Percentiles rank a stretch among this genome's conserved stretches.
Conservation (phyloP, 2,888 invertebrate species). For the Actias luna region DNA sequence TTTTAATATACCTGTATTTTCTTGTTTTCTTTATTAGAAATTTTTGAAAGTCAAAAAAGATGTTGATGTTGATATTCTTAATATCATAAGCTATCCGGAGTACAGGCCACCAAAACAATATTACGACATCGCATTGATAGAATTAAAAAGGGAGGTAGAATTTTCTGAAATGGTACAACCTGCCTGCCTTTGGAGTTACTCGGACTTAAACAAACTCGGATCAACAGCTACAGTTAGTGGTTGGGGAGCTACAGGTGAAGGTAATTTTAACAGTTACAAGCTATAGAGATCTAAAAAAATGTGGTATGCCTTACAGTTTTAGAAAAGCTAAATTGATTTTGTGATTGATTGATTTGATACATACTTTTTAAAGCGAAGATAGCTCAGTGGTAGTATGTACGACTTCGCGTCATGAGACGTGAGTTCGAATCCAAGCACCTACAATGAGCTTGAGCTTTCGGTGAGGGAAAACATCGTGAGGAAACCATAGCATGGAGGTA, state of each 20-base stretch:
- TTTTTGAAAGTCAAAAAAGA: neutral
- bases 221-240: slow-evolving; percentile 48
- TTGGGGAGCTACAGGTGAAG: slow-evolving; percentile 55
- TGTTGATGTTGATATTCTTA: slow-evolving; percentile 36
- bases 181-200: slow-evolving; percentile 55
- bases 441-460: no score
- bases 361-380: no score
- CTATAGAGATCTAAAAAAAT: no score
- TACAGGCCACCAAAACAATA: slow-evolving; percentile 53
- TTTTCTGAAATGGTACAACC: slow-evolving; percentile 49
- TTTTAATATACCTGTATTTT: neutral
- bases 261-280: no score
- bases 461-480: no score
- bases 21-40: neutral
- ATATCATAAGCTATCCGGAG: slow-evolving; percentile 49
- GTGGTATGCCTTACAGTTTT: no score
- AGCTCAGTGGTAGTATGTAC: no score
- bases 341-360: no score
- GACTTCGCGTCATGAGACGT: no score
- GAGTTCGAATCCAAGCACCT: no score
- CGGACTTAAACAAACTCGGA: slow-evolving; percentile 35
- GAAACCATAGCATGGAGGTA: no score
- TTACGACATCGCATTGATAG: slow-evolving; percentile 58
- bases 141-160: slow-evolving; percentile 36
- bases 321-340: no score